Conservation (phyloP, 2,797 vertebrate species). For the Periophthalmus magnuspinnatus region DNA sequence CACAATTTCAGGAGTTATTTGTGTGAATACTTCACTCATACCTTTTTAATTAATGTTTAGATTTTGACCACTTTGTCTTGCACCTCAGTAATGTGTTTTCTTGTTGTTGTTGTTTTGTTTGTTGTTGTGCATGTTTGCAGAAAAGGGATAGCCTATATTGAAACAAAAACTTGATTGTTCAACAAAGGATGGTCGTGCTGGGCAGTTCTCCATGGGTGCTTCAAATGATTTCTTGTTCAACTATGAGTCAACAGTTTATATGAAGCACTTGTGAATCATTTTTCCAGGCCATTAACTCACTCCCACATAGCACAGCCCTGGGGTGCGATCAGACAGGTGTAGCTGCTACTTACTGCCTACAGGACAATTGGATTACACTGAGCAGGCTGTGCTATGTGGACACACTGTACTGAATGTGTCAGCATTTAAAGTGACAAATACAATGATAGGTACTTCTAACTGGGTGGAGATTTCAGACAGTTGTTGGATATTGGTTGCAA, state of each 20-base stretch:
- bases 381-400: neutral
- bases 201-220: slow-evolving; percentile 7
- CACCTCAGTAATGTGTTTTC: no score
- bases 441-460: neutral
- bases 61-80: neutral
- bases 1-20: neutral
- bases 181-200: slow-evolving; percentile 7
- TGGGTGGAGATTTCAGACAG: neutral
- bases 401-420: slow-evolving; percentile 9
- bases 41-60: neutral
- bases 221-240: slow-evolving; percentile 38
- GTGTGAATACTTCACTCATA: neutral
- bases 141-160: neutral
- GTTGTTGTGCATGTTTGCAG: neutral
- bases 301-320: slow-evolving; percentile 18
- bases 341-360: slow-evolving; percentile 28
- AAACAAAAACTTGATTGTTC: neutral
- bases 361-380: slow-evolving; percentile 31
- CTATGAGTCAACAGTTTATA: slow-evolving; percentile 55
- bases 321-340: slow-evolving; percentile 28
- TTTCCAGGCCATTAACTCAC: slow-evolving; percentile 49
- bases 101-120: neutral
- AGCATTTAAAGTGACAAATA: neutral
- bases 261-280: slow-evolving; percentile 51
- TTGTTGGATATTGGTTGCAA: neutral